A percentile compares a stretch with the other conserved stretches of the same genome.
These are phyloP conservation scores for Acarapis woodi DNA, from an alignment of 1,140 invertebrate species.

Conservation along the genomic window DNA sequence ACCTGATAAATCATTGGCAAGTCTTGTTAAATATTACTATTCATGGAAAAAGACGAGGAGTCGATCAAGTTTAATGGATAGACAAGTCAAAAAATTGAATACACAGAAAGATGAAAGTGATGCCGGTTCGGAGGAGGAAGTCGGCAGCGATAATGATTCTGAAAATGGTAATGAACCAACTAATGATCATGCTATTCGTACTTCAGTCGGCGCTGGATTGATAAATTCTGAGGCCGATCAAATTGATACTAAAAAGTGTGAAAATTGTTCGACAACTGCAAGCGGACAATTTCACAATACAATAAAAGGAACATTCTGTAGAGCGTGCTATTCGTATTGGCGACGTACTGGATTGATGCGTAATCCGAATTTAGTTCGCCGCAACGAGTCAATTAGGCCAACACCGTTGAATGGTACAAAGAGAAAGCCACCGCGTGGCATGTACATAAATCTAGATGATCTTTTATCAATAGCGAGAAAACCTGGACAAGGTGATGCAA, in stretches of 20 bases:
- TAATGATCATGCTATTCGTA: not conserved
- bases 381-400: constrained; percentile 19
- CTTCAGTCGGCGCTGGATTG: too few species aligned
- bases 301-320: constrained; percentile 3
- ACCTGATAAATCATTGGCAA: constrained; percentile 83
- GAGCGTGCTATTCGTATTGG: constrained; percentile 13
- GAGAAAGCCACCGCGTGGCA: constrained; percentile 68
- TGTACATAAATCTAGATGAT: constrained; percentile 90
- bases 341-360: constrained; percentile 42
- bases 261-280: constrained; percentile 3
- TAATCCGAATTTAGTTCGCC: constrained; percentile 32
- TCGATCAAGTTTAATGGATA: constrained; percentile 71
- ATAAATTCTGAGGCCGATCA: too few species aligned
- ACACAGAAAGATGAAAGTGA: constrained; percentile 24
- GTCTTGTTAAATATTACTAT: constrained; percentile 89
- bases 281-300: constrained; percentile 5
- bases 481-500: constrained; percentile 39
- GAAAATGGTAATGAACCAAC: constrained; percentile 15
- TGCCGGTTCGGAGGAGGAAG: constrained; percentile 26
- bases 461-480: constrained; percentile 50
- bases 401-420: constrained; percentile 29
- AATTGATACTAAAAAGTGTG: not conserved
- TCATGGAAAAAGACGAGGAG: constrained; percentile 87
- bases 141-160: constrained; percentile 50
- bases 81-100: constrained; percentile 28